Evolutionary conservation across 1,140 invertebrate genomes (phyloP), one percentile per base, ranked within the genome.

Genomic region (Microvelia longipes): DNA sequence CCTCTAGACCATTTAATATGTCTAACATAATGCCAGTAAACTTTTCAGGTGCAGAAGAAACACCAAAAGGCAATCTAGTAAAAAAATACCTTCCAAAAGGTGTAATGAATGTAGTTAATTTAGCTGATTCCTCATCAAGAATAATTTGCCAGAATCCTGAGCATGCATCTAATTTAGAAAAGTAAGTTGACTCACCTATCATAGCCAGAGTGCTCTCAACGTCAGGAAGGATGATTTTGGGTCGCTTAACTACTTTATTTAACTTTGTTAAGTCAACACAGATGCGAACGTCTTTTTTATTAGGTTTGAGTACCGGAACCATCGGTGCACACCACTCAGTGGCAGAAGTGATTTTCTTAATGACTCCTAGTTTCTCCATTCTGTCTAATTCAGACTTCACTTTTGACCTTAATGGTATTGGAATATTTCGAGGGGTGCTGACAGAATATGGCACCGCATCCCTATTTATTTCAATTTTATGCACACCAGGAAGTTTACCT

Each of bases 251-350:
- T 67, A 70, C 74, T 28, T 73, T 69, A 69, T 79, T 79, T 11
- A 79, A 70, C 25, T 69, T 24, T 26, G 72, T 78, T 2, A 76
- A 78, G 69, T 82, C 81, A 11, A 78, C 78, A 69, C 79, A 81
- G 1, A 82, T 66, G 14, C 81, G 71, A 15, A 79, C 71, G 72
- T 73, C 13, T 74, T 76, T 67, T 19, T 50, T 19, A 50, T 11
- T 19, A 19, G 35, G 35, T 50, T 50, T 50, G 5, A 50, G 75
- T 2, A 80, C 78, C 5, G 76, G 69, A 2, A 82, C 75, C 28
- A 81, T 76, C 2, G 79, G 79, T n/a, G 77, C 73, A 25, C 76
- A 78, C 79, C 80, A 83, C 27, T 77, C 76, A 1, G 76, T 78
- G 11, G 75, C 74, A 64, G 75, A 71, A 29, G 75, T 73, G 27